Conservation (phyloP, 2,797 vertebrate genomes). For the Periparus ater region DNA sequence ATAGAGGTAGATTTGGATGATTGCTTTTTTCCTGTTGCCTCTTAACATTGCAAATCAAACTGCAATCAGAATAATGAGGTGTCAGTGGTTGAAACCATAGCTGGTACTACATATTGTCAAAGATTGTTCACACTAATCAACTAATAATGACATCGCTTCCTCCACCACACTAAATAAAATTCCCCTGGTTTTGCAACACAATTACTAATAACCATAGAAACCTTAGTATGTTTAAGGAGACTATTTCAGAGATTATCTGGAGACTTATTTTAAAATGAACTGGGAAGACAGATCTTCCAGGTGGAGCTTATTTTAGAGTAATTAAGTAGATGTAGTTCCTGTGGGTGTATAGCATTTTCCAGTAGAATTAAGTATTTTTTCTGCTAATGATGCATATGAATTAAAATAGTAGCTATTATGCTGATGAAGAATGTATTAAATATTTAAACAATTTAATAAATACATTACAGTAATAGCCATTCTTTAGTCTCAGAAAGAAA, state of each 20-base stretch:
- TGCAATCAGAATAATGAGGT: conserved; percentile 79
- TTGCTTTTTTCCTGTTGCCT: conserved; percentile 47
- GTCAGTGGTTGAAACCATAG: conserved; percentile 66
- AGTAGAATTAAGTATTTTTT: conserved; percentile 61
- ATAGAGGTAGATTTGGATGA: conserved; percentile 45
- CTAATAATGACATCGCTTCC: conserved; percentile 71
- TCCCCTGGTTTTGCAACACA: conserved; percentile 70
- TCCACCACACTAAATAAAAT: conserved; percentile 67
- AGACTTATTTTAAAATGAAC: conserved; percentile 69
- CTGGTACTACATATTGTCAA: conserved; percentile 65
- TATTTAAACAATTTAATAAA: conserved; percentile 74
- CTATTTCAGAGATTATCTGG: conserved; percentile 68
- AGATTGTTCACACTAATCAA: conserved; percentile 78
- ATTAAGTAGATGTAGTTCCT: conserved; percentile 77
- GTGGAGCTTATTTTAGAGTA: conserved; percentile 74
- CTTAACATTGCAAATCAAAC: conserved; percentile 73
- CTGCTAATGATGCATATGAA: conserved; percentile 63
- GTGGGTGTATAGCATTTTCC: conserved; percentile 66
- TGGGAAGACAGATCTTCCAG: conserved; percentile 65
- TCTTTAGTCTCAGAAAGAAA: conserved; percentile 38
- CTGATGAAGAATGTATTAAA: conserved; percentile 56
- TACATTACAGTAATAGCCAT: conserved; percentile 61
- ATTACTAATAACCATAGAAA: conserved; percentile 78
- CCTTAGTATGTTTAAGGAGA: conserved; percentile 65
- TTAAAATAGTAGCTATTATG: conserved; percentile 57